These are phyloP conservation scores for Strigamia transsilvanica DNA, from an alignment of 2,888 invertebrate species.

Conservation along the genomic window DNA sequence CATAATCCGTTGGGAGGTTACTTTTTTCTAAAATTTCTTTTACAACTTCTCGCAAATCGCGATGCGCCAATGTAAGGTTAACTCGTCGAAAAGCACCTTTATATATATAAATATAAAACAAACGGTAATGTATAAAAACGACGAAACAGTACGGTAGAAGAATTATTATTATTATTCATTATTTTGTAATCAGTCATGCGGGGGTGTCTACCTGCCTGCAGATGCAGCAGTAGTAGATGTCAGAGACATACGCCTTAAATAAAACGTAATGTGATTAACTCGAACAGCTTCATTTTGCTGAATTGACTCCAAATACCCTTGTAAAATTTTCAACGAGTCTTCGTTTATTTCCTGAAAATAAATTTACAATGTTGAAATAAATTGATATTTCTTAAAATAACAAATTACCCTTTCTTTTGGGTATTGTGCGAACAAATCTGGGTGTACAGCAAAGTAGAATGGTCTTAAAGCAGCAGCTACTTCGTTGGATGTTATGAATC, in stretches of 20 bases:
- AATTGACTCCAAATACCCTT: constrained; percentile 82
- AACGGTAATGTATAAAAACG: neutral
- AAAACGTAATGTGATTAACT: constrained; percentile 78
- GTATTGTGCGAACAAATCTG: constrained; percentile 91
- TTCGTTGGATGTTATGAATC: constrained; percentile 76
- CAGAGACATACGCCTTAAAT: constrained; percentile 69
- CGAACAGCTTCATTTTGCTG: constrained; percentile 69
- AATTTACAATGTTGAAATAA: constrained; percentile 7
- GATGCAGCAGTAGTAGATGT: neutral
- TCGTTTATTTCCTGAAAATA: constrained; percentile 82
- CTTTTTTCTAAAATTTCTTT: constrained; percentile 80
- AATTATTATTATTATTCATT: neutral
- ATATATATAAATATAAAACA: constrained; percentile 42
- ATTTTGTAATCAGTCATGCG: too few species aligned
- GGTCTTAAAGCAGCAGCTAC: constrained; percentile 89
- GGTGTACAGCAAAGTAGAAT: constrained; percentile 95
- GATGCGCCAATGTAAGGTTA: constrained; percentile 75
- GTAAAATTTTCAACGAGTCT: constrained; percentile 85
- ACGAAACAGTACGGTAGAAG: neutral
- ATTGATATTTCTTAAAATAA: neutral
- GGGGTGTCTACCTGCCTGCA: constrained; percentile 51
- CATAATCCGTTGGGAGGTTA: constrained; percentile 84
- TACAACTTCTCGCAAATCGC: constrained; percentile 76
- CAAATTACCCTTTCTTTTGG: constrained; percentile 80
- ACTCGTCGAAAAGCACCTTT: constrained; percentile 65